phyloP scores from a whole-genome alignment of 1,140 invertebrate species.

The Phymorhynchus buccinoides region DNA sequence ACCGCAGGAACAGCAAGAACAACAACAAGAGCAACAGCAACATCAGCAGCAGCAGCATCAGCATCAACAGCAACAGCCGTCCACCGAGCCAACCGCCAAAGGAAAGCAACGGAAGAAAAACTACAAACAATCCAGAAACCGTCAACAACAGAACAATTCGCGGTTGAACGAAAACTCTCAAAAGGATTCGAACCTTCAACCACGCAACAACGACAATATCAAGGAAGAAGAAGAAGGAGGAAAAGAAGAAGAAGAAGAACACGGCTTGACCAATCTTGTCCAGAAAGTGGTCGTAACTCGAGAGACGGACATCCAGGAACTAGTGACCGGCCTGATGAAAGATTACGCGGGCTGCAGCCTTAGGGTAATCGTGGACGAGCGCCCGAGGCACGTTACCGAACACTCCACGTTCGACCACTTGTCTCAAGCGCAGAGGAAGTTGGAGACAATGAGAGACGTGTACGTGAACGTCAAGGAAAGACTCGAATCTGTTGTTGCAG shows the following conservation, averaged over 20 bases:
- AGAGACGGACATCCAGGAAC: background rate
- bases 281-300: background rate
- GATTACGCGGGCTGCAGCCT: background rate
- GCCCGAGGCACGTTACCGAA: background rate
- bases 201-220: background rate
- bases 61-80: no score
- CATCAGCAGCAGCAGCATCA: background rate
- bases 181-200: background rate
- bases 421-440: background rate
- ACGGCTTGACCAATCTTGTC: background rate
- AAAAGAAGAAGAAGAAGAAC: no score
- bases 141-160: background rate
- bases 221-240: background rate
- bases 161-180: background rate
- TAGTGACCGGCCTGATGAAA: background rate
- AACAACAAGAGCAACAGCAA: no score
- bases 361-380: slow-evolving; percentile 25
- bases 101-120: background rate
- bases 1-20: no score
- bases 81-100: background rate
- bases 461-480: background rate
- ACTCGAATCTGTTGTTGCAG: background rate
- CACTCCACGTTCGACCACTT: background rate
- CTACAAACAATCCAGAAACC: background rate
- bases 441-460: background rate